Conservation (phyloP, 1,140 invertebrate species). For the Ceratina australensis region DNA sequence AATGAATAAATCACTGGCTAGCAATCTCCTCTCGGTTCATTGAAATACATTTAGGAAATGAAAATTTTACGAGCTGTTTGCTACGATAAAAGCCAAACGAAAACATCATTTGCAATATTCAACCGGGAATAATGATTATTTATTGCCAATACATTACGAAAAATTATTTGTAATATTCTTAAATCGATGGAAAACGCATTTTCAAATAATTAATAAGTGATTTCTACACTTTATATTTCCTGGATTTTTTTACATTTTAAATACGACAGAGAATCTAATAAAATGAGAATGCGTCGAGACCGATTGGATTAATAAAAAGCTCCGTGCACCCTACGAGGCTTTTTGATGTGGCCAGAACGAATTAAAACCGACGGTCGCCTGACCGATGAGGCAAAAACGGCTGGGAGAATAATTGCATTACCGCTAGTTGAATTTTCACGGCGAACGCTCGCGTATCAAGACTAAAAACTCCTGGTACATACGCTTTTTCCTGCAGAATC, state of each 20-base stretch:
- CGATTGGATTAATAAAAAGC: too few species aligned
- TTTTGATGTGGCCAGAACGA: constrained; percentile 31
- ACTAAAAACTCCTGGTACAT: not conserved
- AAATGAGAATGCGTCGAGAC: too few species aligned
- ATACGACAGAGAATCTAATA: too few species aligned
- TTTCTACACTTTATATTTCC: too few species aligned
- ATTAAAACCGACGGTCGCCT: constrained; percentile 14
- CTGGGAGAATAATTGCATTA: constrained; percentile 22
- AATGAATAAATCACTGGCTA: not conserved
- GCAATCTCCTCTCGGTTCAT: not conserved
- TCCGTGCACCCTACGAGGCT: not conserved
- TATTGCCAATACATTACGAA: too few species aligned
- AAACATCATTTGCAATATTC: not conserved
- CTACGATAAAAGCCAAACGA: too few species aligned
- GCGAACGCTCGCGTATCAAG: constrained; percentile 3
- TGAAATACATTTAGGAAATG: constrained; percentile 2
- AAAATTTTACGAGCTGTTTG: not conserved
- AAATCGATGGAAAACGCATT: too few species aligned
- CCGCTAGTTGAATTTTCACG: constrained; percentile 33
- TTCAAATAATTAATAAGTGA: too few species aligned
- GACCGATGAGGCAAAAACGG: constrained; percentile 28
- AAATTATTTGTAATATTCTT: too few species aligned
- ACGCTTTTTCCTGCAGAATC: not conserved
- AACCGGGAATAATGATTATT: too few species aligned
- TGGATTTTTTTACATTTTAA: too few species aligned